phyloP scores from a whole-genome alignment of 2,888 invertebrate genomes.

The Caenorhabditis japonica region DNA sequence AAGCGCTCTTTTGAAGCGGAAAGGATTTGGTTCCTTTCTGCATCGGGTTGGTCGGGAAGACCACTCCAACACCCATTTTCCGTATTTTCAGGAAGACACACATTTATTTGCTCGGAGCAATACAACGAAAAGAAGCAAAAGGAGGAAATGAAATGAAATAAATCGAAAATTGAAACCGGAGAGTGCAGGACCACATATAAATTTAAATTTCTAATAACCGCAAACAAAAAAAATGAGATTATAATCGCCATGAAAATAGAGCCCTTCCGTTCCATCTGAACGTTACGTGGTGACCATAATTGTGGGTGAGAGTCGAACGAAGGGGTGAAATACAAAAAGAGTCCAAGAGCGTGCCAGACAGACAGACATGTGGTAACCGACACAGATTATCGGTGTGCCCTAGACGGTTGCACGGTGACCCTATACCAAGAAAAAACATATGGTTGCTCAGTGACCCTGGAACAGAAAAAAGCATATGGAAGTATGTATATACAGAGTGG shows the following conservation, averaged over 20 bases:
- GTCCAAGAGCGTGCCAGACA: too few relatives aligned
- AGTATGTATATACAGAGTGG: too few relatives aligned
- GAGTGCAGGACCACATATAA: not conserved
- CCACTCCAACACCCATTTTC: too few relatives aligned
- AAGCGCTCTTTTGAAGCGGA: slow-evolving; percentile 24
- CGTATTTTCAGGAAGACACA: slow-evolving; percentile 8
- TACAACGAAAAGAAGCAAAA: not conserved
- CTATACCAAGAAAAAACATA: too few relatives aligned
- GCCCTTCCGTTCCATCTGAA: slow-evolving; percentile 1
- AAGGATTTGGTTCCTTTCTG: slow-evolving; percentile 12
- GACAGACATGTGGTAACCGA: too few relatives aligned
- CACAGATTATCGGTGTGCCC: too few relatives aligned
- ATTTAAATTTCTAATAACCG: too few relatives aligned
- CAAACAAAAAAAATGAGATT: slow-evolving; percentile 4
- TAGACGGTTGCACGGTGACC: too few relatives aligned
- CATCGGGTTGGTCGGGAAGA: too few relatives aligned
- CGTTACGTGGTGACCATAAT: too few relatives aligned
- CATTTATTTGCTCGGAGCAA: slow-evolving; percentile 23
- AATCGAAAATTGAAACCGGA: not conserved
- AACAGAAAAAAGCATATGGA: too few relatives aligned
- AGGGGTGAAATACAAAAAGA: not conserved
- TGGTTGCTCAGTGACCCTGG: too few relatives aligned
- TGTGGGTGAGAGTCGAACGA: not conserved
- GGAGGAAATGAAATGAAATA: not conserved
- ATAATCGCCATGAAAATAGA: slow-evolving; percentile 20